Evolutionary conservation across 2,888 invertebrate species (phyloP).

Genomic region (Chorisops tibialis): DNA sequence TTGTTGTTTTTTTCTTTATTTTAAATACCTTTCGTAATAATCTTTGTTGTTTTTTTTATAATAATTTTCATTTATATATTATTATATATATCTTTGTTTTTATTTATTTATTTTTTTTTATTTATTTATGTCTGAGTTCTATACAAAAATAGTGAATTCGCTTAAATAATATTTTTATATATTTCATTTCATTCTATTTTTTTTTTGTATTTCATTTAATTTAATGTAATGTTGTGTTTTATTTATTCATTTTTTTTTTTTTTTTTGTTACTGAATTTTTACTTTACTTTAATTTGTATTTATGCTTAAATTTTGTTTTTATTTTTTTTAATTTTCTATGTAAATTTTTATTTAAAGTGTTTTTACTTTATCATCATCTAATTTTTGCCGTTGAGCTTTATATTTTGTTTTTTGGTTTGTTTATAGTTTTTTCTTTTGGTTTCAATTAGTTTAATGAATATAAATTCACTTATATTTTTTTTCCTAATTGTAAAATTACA

Average conservation of each 20-base stretch:
- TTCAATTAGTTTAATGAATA: constrained; percentile 35
- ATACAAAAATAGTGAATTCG: constrained; percentile 26
- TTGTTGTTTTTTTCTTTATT: neutral
- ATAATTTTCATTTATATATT: constrained; percentile 16
- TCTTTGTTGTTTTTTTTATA: constrained; percentile 11
- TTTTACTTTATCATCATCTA: neutral
- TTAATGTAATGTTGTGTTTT: neutral
- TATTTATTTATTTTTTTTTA: constrained; percentile 8
- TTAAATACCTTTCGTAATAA: constrained; percentile 9
- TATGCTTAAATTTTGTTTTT: no score
- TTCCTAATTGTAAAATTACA: no score
- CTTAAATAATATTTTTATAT: constrained; percentile 13
- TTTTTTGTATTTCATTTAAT: neutral
- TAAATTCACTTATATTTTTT: no score
- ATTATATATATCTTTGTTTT: constrained; percentile 18
- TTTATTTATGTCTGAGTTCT: constrained; percentile 3
- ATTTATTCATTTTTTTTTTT: neutral
- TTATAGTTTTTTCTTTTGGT: neutral
- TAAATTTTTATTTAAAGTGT: neutral
- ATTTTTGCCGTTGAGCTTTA: neutral
- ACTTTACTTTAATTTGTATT: neutral
- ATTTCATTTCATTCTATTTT: neutral
- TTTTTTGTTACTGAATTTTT: neutral
- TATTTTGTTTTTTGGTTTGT: neutral
- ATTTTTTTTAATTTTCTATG: neutral